Percentiles rank a stretch among this genome's conserved stretches.
phyloP scores from a whole-genome alignment of 2,797 vertebrate genomes.

The Protosalanx chinensis region DNA sequence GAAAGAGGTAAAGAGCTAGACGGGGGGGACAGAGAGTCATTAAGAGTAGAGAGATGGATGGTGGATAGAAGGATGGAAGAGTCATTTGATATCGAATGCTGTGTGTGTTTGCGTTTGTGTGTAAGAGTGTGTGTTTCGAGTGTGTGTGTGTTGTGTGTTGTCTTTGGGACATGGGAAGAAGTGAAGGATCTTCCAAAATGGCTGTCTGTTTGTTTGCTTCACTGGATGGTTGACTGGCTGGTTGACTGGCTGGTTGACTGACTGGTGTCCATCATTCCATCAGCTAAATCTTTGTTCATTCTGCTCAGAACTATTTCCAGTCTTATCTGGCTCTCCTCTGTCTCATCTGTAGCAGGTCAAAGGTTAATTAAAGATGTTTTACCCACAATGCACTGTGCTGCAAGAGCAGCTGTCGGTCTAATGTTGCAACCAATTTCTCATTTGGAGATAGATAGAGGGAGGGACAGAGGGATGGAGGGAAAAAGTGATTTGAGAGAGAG shows the following conservation, averaged over 20 bases:
- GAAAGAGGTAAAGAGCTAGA: not conserved
- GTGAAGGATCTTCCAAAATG: too few relatives aligned
- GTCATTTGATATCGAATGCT: slow-evolving; percentile 8
- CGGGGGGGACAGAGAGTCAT: not conserved
- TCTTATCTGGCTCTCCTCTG: not conserved
- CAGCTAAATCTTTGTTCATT: not conserved
- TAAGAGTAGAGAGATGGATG: not conserved
- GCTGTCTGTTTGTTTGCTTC: too few relatives aligned
- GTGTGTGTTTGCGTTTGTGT: too few relatives aligned
- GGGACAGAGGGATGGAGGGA: not conserved
- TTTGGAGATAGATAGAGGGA: slow-evolving; percentile 13
- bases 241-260: too few relatives aligned
- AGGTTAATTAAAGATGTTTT: slow-evolving; percentile 50
- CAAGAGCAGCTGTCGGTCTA: slow-evolving; percentile 41
- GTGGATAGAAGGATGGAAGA: not conserved
- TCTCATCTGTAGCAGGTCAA: not conserved
- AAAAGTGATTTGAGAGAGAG: not conserved
- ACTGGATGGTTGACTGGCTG: too few relatives aligned
- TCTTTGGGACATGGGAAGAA: not conserved
- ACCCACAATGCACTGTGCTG: slow-evolving; percentile 38
- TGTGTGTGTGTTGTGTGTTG: not conserved
- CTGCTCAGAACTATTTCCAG: not conserved
- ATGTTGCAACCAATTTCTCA: slow-evolving; percentile 57
- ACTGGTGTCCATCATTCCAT: not conserved
- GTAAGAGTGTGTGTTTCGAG: not conserved